Evolutionary conservation across 2,113 vertebrate genomes (phyloP).

Genomic region (Nothobranchius furzeri): DNA sequence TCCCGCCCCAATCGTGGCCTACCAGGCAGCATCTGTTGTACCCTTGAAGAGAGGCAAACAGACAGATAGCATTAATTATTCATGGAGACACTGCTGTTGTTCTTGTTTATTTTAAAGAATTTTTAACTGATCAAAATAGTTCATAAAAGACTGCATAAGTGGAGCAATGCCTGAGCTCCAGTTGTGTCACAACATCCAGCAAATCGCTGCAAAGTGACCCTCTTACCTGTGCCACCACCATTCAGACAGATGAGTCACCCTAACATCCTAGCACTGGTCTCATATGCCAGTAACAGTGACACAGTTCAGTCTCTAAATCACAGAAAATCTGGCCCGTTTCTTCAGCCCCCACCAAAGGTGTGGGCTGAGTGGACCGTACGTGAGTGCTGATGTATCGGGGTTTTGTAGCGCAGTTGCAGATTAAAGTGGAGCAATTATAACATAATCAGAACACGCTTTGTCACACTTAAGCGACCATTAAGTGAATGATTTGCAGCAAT

Average conservation of each 20-base stretch:
- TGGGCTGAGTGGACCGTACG: neutral
- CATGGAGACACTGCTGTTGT: no score
- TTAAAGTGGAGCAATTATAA: constrained; percentile 5
- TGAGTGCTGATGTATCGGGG: no score
- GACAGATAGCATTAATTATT: neutral
- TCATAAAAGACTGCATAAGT: constrained; percentile 30
- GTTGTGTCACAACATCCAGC: constrained; percentile 41
- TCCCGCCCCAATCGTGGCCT: constrained; percentile 97
- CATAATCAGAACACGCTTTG: constrained; percentile 6
- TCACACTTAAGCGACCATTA: constrained; percentile 18
- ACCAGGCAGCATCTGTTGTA: constrained; percentile 96
- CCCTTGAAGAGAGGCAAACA: constrained; percentile 74
- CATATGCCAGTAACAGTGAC: no score
- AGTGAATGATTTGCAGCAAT: constrained; percentile 21
- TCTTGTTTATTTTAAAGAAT: no score
- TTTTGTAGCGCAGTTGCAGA: constrained; percentile 4
- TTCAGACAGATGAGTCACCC: no score
- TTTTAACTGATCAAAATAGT: neutral
- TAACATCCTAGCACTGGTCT: no score
- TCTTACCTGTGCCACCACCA: no score
- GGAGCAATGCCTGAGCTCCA: constrained; percentile 51
- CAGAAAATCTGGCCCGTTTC: no score
- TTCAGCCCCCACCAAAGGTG: no score
- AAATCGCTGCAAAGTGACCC: constrained; percentile 25
- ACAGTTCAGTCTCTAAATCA: no score